These are phyloP conservation scores for Adrianichthys oophorus DNA, from an alignment of 2,797 vertebrate species.

Conservation along the genomic window DNA sequence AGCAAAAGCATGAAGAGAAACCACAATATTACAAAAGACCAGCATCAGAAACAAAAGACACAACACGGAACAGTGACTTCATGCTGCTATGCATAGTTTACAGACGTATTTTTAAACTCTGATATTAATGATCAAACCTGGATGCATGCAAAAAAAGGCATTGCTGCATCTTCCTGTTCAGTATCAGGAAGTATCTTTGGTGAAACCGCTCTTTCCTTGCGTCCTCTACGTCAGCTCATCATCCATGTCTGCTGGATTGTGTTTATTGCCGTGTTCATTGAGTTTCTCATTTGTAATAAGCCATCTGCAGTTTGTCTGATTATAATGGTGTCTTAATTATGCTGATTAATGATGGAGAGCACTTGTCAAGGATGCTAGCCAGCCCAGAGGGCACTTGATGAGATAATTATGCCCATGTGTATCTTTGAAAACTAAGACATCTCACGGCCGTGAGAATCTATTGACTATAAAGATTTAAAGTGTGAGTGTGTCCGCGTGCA, in stretches of 20 bases:
- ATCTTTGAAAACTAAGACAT: constrained; percentile 43
- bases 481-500: background rate
- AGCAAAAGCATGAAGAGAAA: no score
- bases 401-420: constrained; percentile 50
- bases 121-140: no score
- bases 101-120: no score
- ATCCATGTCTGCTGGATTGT: constrained; percentile 13
- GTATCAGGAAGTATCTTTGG: no score
- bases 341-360: constrained; percentile 54
- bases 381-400: constrained; percentile 60
- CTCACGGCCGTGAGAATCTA: constrained; percentile 25
- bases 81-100: no score
- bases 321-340: constrained; percentile 54
- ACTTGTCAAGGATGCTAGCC: constrained; percentile 52
- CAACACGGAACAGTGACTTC: no score
- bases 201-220: background rate
- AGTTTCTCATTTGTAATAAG: constrained; percentile 31
- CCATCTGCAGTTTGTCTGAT: constrained; percentile 41
- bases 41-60: no score
- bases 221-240: constrained; percentile 3
- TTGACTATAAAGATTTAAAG: constrained; percentile 1
- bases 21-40: no score
- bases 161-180: no score
- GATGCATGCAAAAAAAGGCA: no score
- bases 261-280: constrained; percentile 42